Evolutionary conservation across 1,140 invertebrate species (phyloP), one percentile per base, ranked within the genome.

Genomic region (Aplysia californica): DNA sequence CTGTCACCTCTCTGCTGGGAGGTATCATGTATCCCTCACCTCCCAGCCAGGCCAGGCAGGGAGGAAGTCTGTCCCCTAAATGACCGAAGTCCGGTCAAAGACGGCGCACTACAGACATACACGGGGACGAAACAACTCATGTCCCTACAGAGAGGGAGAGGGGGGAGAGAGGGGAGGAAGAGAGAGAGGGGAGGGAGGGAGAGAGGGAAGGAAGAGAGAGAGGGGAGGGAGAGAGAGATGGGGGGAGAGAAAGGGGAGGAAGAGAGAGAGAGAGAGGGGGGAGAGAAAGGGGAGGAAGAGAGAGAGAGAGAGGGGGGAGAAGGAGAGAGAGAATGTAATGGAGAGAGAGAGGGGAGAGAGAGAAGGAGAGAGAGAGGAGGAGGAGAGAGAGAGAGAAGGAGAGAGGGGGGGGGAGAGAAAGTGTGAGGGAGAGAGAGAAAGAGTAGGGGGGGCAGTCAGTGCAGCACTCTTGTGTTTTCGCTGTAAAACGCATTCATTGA

Each of bases 361-460:
- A 35, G 35, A 35, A 23, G n/a, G 67, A 69, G 26, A n/a, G 10
- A 69, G 67, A n/a, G n/a, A n/a, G 10, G 67, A 44, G 67, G 33
- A 31, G 33, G 38, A 44, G 33, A 67, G 67, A 69, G 67, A 44
- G 67, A 39, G 33, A 69, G 67, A 39, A 31, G 26, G 67, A 3
- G 38, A 23, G 67, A 69, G 67, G 41, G n/a, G 5, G 38, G 23
- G 21, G 33, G 33, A 35, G 35, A 69, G 23, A 66, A 35, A 26
- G 33, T 33, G 33, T n/a, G 23, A 35, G 23, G n/a, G 64, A 66
- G 23, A 66, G 23, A 31, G 23, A 31, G 33, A 26, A 35, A 66
- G 33, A 66, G 23, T 31, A 35, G 36, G 23, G 36, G 23, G 35
- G 23, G 36, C 21, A 66, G 64, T n/a, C 26, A 31, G 64, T 64